These are phyloP conservation scores for Paratilapia polleni DNA, from an alignment of 2,113 vertebrate genomes.

Conservation along the genomic window DNA sequence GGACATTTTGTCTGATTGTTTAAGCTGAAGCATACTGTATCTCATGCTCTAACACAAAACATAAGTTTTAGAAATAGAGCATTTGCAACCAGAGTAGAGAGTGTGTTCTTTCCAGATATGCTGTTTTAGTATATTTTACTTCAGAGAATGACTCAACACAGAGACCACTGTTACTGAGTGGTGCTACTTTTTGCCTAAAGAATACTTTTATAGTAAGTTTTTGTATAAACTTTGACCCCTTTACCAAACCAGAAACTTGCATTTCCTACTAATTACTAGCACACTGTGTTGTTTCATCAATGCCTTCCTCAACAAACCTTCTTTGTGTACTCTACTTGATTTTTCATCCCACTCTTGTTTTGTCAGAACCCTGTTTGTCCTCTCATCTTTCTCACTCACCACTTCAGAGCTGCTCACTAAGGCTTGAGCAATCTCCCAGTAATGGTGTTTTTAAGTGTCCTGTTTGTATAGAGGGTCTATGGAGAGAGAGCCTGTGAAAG, in stretches of 20 bases:
- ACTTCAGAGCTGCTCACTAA: slow-evolving; percentile 63
- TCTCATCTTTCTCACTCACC: slow-evolving; percentile 51
- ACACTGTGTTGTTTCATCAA: not conserved
- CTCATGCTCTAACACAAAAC: not conserved
- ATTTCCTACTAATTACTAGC: slow-evolving; percentile 4
- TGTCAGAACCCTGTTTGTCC: slow-evolving; percentile 44
- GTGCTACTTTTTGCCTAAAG: not conserved
- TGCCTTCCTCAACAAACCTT: not conserved
- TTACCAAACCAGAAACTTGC: not conserved
- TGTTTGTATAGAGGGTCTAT: slow-evolving; percentile 67
- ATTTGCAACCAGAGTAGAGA: not conserved
- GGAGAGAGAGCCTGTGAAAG: slow-evolving; percentile 51
- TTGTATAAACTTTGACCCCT: not conserved
- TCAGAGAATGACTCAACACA: not conserved
- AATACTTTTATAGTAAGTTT: not conserved
- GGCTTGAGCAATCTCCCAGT: slow-evolving; percentile 53
- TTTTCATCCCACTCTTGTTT: slow-evolving; percentile 27
- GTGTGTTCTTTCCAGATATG: not conserved
- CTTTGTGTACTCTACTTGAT: not conserved
- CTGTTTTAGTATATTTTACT: not conserved
- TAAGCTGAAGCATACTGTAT: slow-evolving; percentile 17
- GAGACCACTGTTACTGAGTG: not conserved
- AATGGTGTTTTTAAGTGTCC: slow-evolving; percentile 74
- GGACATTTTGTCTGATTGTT: slow-evolving; percentile 9
- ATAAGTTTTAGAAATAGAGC: not conserved